Conservation (phyloP, 2,888 invertebrate species). For the Perdita meconis region DNA sequence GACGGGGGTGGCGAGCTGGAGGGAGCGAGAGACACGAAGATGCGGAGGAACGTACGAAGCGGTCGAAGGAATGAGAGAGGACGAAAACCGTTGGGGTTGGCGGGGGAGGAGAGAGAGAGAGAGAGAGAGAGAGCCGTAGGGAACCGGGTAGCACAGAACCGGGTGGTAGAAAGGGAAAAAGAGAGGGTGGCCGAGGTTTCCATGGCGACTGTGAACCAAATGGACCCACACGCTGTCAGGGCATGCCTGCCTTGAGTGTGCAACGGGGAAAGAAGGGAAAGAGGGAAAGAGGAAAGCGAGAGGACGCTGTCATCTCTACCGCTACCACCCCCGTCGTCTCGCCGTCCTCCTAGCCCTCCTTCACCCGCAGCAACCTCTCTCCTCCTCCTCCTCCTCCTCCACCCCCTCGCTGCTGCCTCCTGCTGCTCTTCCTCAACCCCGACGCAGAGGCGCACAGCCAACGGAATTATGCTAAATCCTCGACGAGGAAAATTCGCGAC, state of each 20-base stretch:
- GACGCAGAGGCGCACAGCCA: constrained; percentile 69
- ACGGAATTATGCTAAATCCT: constrained; percentile 77
- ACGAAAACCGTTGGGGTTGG: constrained; percentile 23
- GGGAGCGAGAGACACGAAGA: constrained; percentile 12
- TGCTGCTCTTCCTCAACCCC: constrained; percentile 15
- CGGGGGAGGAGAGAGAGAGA: constrained; percentile 28
- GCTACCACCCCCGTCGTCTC: constrained; percentile 44
- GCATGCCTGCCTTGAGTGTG: constrained; percentile 64
- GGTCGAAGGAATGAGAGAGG: constrained; percentile 25
- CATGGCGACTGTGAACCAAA: constrained; percentile 74
- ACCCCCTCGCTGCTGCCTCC: constrained; percentile 4
- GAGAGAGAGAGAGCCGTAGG: constrained; percentile 50
- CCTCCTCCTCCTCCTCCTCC: constrained; percentile 11
- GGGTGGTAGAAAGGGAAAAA: constrained; percentile 65
- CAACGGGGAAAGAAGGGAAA: constrained; percentile 51
- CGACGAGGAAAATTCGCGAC: constrained; percentile 76
- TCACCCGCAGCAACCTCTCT: constrained; percentile 32
- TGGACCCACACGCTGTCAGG: constrained; percentile 73
- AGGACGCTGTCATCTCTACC: constrained; percentile 56
- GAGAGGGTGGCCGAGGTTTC: constrained; percentile 74
- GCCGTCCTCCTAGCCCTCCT: constrained; percentile 47
- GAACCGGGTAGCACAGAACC: constrained; percentile 51
- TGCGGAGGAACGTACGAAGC: constrained; percentile 19
- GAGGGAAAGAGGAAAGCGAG: constrained; percentile 55
- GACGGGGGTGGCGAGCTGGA: constrained; percentile 8